A percentile compares a stretch with the other conserved stretches of the same genome.
Conservation (phyloP, 2,113 vertebrate genomes). For the Gambusia affinis region DNA sequence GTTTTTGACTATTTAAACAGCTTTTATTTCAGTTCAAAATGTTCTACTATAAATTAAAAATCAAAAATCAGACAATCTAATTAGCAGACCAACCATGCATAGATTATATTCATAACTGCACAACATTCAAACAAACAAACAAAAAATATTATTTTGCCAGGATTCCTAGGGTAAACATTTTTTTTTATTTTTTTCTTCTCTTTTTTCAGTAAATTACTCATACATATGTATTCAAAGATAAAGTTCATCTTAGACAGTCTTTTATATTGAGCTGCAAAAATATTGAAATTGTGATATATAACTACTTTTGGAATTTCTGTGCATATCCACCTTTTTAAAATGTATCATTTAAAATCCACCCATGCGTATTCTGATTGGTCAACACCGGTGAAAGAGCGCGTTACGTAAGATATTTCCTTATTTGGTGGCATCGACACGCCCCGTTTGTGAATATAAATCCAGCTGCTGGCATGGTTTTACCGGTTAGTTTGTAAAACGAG, state of each 20-base stretch:
- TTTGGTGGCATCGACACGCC: background rate
- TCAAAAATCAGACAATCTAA: background rate
- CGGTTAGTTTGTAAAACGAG: background rate
- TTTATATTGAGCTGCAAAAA: background rate
- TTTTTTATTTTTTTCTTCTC: background rate
- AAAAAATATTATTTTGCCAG: too few relatives aligned
- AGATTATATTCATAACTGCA: background rate
- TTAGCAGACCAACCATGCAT: background rate
- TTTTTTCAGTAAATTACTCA: background rate
- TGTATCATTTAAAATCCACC: background rate
- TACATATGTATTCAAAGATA: background rate
- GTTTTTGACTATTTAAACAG: background rate
- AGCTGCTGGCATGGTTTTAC: background rate
- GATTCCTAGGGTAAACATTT: too few relatives aligned
- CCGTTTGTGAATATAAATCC: background rate
- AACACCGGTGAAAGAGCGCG: background rate
- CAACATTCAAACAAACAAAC: background rate
- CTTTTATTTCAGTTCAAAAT: background rate
- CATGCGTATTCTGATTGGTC: constrained; percentile 35
- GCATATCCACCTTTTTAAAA: background rate
- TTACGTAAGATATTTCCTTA: constrained; percentile 11
- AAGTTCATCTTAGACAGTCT: background rate
- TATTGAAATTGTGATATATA: background rate
- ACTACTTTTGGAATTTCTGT: background rate
- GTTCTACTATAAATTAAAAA: background rate